A percentile compares a stretch with the other conserved stretches of the same genome.
phyloP scores from a whole-genome alignment of 2,888 invertebrate genomes.

The Ceramica pisi region DNA sequence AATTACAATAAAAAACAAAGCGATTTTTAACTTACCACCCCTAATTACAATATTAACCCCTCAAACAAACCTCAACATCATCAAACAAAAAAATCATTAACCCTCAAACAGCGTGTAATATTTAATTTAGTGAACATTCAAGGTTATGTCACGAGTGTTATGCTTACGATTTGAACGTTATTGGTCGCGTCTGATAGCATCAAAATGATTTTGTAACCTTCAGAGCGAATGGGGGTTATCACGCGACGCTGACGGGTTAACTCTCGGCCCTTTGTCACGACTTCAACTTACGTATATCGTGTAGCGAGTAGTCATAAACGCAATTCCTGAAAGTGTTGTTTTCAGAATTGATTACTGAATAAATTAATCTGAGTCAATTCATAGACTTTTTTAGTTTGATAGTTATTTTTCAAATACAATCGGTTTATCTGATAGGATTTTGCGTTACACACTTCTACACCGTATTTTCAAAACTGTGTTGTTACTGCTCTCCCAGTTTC shows the following conservation, averaged over 20 bases:
- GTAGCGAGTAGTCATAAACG: slow-evolving; percentile 14
- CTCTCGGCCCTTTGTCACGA: slow-evolving; percentile 70
- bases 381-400: not conserved
- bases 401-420: not conserved
- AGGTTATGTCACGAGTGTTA: slow-evolving; percentile 66
- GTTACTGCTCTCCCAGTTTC: not conserved
- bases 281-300: slow-evolving; percentile 64
- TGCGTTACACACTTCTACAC: not conserved
- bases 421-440: not conserved
- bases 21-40: not conserved
- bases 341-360: slow-evolving; percentile 1
- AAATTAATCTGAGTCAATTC: not conserved
- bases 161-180: slow-evolving; percentile 71
- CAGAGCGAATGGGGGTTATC: slow-evolving; percentile 63
- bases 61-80: slow-evolving; percentile 10
- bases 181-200: slow-evolving; percentile 69
- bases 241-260: slow-evolving; percentile 73
- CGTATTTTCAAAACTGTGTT: not conserved
- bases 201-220: slow-evolving; percentile 71
- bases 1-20: not conserved
- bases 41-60: slow-evolving; percentile 28
- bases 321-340: slow-evolving; percentile 15
- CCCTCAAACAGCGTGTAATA: slow-evolving; percentile 36
- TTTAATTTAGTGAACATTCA: slow-evolving; percentile 58
- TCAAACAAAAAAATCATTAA: slow-evolving; percentile 38